A percentile compares a stretch with the other conserved stretches of the same genome.
Evolutionary conservation across 2,113 vertebrate species (phyloP).

Genomic region (Trichechus manatus): DNA sequence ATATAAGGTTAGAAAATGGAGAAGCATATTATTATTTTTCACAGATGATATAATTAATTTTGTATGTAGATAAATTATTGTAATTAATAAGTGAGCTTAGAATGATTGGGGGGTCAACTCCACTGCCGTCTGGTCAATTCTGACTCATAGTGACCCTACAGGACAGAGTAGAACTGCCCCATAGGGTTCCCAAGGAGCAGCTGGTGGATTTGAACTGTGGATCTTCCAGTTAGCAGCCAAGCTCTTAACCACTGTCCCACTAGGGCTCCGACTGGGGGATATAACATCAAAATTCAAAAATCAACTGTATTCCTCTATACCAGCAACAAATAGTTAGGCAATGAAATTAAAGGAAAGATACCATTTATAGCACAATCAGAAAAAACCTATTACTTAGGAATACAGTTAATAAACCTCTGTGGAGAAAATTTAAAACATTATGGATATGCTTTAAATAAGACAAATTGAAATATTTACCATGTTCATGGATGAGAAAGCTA

Average conservation of each 20-base stretch:
- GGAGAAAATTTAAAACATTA: neutral
- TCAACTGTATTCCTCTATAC: neutral
- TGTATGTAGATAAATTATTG: neutral
- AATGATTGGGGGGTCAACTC: neutral
- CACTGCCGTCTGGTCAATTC: too few relatives aligned
- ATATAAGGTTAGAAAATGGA: neutral
- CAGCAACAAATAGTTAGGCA: neutral
- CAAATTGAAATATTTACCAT: neutral
- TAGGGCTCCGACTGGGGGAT: neutral
- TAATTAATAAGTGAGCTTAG: neutral
- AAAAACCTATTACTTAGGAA: neutral
- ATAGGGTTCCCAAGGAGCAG: too few relatives aligned
- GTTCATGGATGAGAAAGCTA: neutral
- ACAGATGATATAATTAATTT: neutral
- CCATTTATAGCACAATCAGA: neutral
- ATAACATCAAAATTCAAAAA: neutral
- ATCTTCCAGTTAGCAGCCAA: too few relatives aligned
- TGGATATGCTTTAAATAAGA: neutral
- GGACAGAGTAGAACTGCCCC: too few relatives aligned
- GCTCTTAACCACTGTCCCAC: too few relatives aligned
- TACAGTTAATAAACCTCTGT: neutral
- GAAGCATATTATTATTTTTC: neutral
- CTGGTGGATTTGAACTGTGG: too few relatives aligned
- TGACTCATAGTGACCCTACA: too few relatives aligned
- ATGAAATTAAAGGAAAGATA: neutral